Evolutionary conservation across 2,113 vertebrate species (phyloP), one percentile per base, ranked within the genome.

Genomic region (Laterallus jamaicensis): DNA sequence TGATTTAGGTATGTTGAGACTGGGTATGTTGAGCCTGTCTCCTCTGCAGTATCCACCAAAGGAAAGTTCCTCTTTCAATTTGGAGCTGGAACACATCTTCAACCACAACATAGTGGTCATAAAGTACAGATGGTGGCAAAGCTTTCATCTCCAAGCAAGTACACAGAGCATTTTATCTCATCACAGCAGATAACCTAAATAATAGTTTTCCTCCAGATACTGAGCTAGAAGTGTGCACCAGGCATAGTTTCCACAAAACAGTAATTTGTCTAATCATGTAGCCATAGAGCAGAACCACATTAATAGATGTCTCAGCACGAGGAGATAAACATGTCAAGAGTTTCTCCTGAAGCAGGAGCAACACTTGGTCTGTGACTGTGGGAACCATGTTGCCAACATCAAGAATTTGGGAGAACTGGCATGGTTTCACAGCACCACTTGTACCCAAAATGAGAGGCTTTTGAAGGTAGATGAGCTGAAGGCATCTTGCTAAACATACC

Each of bases 181-280:
- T 92, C 11, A 2, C 59, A 90, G 85, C 76, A 86, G 68, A 64
- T 78, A 83, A 86, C 62, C 56, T 64, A 44, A 96, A 86, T 40
- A 68, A 91, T 20, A 25, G 12, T 69, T 93, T 78, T 47, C 58
- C 82, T 64, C 35, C 44, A 94, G 76, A 69, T 80, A 62, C 5
- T 55, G 59, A 82, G 59, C 84, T 70, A 67, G 64, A 63, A 42
- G 54, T 13, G 75, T 83, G 71, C 2, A 2, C 63, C 69, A 78
- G 69, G 66, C 2, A 0, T 12, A 47, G 56, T 83, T 88, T 81
- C 60, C 82, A 79, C 39, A 40, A 84, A 81, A 4, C 74, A 91
- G 77, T 82, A 52, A 93, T 96, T 95, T 54, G 92, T 96, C 93
- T 79, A 78, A 81, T 66, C 77, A 40, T 0, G 24, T 39, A 79